Conservation (phyloP, 2,888 invertebrate genomes). For the Eustalomyia histrio region DNA sequence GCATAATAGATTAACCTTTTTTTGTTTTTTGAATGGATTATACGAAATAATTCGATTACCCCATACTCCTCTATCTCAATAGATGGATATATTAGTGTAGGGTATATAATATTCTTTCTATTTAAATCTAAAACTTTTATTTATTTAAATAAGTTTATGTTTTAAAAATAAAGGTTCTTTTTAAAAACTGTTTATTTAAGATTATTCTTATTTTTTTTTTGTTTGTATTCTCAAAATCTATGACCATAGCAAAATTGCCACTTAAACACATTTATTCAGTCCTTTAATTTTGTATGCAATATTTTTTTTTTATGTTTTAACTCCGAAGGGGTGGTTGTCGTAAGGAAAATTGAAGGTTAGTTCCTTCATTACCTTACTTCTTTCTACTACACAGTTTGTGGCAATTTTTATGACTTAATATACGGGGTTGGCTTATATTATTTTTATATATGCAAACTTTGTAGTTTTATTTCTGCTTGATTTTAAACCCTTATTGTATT, state of each 20-base stretch:
- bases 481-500: slow-evolving; percentile 10
- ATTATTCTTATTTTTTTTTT: no score
- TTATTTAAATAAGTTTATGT: no score
- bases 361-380: not conserved
- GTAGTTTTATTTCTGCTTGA: slow-evolving; percentile 24
- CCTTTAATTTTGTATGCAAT: slow-evolving; percentile 1
- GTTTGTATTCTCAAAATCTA: slow-evolving; percentile 13
- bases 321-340: not conserved
- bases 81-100: no score
- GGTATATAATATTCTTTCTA: no score
- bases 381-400: slow-evolving; percentile 61
- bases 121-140: no score
- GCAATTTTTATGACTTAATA: slow-evolving; percentile 76
- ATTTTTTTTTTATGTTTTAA: not conserved
- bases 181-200: not conserved
- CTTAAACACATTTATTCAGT: slow-evolving; percentile 20
- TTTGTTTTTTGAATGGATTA: no score
- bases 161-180: no score
- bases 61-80: no score
- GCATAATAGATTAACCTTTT: no score
- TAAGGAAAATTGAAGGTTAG: not conserved
- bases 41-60: no score
- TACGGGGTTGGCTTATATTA: no score
- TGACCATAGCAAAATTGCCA: slow-evolving; percentile 38
- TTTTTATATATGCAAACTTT: slow-evolving; percentile 60